These are phyloP conservation scores for Paracanthobrama guichenoti DNA, from an alignment of 2,113 vertebrate genomes.

Conservation along the genomic window DNA sequence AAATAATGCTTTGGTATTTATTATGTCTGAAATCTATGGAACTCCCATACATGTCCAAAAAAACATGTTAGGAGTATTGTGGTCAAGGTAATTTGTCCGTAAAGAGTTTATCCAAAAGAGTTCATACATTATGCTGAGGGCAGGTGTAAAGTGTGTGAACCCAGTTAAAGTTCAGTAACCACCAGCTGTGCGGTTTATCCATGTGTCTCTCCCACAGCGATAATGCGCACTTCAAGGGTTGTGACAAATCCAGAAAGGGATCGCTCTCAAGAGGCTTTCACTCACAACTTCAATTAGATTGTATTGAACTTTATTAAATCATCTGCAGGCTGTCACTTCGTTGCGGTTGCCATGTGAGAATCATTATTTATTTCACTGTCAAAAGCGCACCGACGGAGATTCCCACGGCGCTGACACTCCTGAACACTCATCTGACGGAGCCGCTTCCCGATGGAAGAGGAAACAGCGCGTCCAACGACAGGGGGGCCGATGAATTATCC, in stretches of 20 bases:
- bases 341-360: constrained; percentile 65
- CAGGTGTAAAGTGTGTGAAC: not conserved
- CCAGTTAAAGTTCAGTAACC: not conserved
- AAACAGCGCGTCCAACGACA: constrained; percentile 5
- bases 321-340: constrained; percentile 70
- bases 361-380: constrained; percentile 76
- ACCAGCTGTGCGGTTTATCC: constrained; percentile 7
- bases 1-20: not conserved
- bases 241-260: constrained; percentile 53
- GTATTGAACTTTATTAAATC: constrained; percentile 78
- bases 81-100: not conserved
- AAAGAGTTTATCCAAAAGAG: not conserved
- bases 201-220: constrained; percentile 18
- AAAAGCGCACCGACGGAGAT: constrained; percentile 56
- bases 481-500: not conserved
- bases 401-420: constrained; percentile 39
- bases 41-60: not conserved
- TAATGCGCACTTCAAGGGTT: constrained; percentile 46
- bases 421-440: constrained; percentile 52
- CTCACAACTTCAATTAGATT: constrained; percentile 70
- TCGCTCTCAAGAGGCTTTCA: constrained; percentile 30
- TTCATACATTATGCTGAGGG: not conserved
- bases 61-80: not conserved
- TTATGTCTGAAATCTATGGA: not conserved
- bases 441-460: constrained; percentile 42